Conservation (phyloP, 2,113 vertebrate species). For the Apeltes quadracus region DNA sequence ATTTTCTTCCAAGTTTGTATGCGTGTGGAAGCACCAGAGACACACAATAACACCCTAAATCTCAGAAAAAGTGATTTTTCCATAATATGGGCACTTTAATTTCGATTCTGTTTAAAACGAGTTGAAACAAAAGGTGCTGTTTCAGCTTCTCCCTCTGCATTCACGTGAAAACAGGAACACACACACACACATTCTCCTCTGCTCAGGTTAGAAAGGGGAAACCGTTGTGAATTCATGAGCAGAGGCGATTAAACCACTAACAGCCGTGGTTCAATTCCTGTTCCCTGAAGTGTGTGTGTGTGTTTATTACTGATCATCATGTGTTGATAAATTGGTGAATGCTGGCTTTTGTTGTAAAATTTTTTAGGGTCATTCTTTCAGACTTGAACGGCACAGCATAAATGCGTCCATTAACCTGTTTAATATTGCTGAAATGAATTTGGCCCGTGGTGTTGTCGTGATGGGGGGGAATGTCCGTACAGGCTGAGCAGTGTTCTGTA, state of each 20-base stretch:
- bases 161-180: not conserved
- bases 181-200: not conserved
- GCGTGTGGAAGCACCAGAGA: no score
- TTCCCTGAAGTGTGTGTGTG: no score
- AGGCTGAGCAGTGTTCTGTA: not conserved
- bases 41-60: no score
- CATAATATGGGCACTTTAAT: no score
- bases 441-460: not conserved
- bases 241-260: not conserved
- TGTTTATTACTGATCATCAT: no score
- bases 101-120: conserved; percentile 8
- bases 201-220: conserved; percentile 13
- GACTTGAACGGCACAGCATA: not conserved
- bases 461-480: not conserved
- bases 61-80: no score
- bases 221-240: not conserved
- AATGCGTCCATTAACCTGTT: not conserved
- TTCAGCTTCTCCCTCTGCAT: conserved; percentile 4
- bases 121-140: conserved; percentile 3
- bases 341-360: no score
- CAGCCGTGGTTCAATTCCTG: no score
- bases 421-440: not conserved
- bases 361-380: not conserved
- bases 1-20: no score
- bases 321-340: no score